Evolutionary conservation across 2,888 invertebrate genomes (phyloP).

Genomic region (Dastarcus helophoroides): DNA sequence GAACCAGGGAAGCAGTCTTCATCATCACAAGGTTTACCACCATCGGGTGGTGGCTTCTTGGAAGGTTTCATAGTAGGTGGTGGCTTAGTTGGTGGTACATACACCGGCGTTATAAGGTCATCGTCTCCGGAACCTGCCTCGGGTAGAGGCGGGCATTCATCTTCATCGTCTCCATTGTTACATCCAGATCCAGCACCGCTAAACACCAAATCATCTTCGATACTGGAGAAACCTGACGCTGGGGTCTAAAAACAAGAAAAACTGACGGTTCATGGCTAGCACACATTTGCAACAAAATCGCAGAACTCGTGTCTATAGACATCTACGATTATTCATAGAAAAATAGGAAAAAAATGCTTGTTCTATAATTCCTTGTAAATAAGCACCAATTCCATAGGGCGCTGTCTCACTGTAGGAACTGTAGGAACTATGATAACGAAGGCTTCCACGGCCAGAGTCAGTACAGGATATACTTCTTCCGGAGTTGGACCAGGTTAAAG

Average conservation of each 20-base stretch:
- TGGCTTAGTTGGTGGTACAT: conserved; percentile 69
- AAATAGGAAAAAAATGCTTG: too few species aligned
- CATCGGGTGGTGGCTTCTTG: conserved; percentile 19
- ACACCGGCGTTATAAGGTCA: conserved; percentile 86
- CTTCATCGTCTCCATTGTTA: conserved; percentile 83
- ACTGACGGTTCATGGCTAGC: too few species aligned
- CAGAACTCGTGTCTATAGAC: too few species aligned
- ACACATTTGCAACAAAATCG: too few species aligned
- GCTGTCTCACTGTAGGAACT: too few species aligned
- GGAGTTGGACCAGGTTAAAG: too few species aligned
- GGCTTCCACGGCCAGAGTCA: too few species aligned
- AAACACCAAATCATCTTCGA: conserved; percentile 81
- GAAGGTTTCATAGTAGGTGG: conserved; percentile 45
- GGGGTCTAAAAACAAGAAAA: conserved; percentile 58
- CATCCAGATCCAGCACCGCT: conserved; percentile 89
- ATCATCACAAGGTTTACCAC: conserved; percentile 48
- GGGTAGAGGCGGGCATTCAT: conserved; percentile 76
- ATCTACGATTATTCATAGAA: too few species aligned
- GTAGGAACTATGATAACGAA: too few species aligned
- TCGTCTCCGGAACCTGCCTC: conserved; percentile 73
- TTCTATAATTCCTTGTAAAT: too few species aligned
- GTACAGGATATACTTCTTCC: too few species aligned
- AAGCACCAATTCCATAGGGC: too few species aligned
- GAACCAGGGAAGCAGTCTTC: conserved; percentile 80
- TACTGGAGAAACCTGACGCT: conserved; percentile 66